phyloP scores from a whole-genome alignment of 1,140 invertebrate genomes.

The Oncopeltus fasciatus region DNA sequence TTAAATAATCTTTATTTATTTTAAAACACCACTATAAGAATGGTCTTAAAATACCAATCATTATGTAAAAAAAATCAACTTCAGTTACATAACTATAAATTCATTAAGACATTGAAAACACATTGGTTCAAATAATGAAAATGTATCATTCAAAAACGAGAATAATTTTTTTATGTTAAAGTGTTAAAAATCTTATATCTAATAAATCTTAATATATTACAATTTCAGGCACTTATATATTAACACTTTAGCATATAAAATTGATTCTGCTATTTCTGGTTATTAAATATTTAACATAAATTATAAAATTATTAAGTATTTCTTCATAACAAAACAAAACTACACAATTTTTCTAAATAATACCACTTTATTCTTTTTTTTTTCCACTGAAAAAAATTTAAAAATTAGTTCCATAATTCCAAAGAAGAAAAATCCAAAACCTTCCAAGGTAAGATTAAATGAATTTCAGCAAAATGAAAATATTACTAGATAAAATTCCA shows the following conservation, averaged over 20 bases:
- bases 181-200: neutral
- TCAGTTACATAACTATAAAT: neutral
- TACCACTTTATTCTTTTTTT: too few relatives aligned
- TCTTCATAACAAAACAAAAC: neutral
- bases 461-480: neutral
- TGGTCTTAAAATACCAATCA: neutral
- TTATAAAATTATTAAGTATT: neutral
- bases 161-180: neutral
- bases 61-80: neutral
- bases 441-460: neutral
- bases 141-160: neutral
- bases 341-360: too few relatives aligned
- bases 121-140: neutral
- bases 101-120: neutral
- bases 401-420: neutral
- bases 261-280: neutral
- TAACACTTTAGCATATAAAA: neutral
- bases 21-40: too few relatives aligned
- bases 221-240: neutral
- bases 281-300: neutral
- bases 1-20: neutral
- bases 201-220: neutral
- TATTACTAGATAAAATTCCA: neutral
- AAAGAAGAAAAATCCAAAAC: neutral
- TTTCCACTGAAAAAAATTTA: neutral